These are phyloP conservation scores for Rhinolophus ferrumequinum DNA, from an alignment of 2,113 vertebrate genomes.

Conservation along the genomic window DNA sequence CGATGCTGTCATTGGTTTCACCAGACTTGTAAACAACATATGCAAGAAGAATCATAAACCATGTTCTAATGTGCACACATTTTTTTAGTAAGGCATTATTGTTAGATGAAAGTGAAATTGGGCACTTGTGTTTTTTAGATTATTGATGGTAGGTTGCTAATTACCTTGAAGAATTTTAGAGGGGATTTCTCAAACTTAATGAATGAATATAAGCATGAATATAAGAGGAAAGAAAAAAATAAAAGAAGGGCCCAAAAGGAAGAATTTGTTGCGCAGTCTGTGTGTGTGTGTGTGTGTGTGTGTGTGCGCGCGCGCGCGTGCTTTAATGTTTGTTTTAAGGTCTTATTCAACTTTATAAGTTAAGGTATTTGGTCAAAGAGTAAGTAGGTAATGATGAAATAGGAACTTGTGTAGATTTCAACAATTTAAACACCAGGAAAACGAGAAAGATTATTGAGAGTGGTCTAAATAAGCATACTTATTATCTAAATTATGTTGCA, in stretches of 20 bases:
- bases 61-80: background rate
- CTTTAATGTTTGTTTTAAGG: slow-evolving; percentile 26
- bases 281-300: background rate
- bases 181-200: background rate
- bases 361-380: slow-evolving; percentile 22
- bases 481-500: slow-evolving; percentile 43
- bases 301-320: background rate
- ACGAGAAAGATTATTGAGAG: slow-evolving; percentile 4
- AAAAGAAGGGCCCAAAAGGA: background rate
- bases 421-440: slow-evolving; percentile 49
- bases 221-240: background rate
- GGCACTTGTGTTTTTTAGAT: background rate
- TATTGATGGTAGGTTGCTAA: slow-evolving; percentile 43
- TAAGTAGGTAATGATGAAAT: background rate
- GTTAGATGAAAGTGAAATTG: background rate
- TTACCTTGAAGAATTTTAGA: slow-evolving; percentile 32
- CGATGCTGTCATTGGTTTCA: background rate
- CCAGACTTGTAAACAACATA: background rate
- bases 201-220: background rate
- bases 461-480: slow-evolving; percentile 38
- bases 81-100: background rate
- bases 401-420: slow-evolving; percentile 5
- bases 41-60: background rate
- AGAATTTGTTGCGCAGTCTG: background rate
- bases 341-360: slow-evolving; percentile 7